These are phyloP conservation scores for Biston betularia DNA, from an alignment of 2,888 invertebrate genomes.

Conservation along the genomic window DNA sequence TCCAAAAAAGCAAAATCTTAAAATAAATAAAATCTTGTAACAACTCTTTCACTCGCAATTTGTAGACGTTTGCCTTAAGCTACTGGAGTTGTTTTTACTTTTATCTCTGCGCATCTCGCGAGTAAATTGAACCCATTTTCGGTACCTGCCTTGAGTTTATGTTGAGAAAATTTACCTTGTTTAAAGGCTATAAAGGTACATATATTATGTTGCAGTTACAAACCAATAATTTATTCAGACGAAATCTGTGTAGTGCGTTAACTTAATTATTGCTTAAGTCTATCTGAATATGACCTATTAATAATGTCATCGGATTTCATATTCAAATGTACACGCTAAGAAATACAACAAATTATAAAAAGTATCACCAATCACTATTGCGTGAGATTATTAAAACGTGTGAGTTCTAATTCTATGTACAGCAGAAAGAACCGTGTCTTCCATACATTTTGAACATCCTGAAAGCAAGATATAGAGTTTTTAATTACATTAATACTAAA, in stretches of 20 bases:
- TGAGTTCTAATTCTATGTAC: too few species aligned
- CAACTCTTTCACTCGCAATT: conserved; percentile 28
- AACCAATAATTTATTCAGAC: not conserved
- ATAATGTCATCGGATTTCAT: too few species aligned
- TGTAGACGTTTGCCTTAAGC: conserved; percentile 32
- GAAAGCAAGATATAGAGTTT: not conserved
- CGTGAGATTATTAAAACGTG: too few species aligned
- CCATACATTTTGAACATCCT: not conserved
- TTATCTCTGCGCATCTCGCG: conserved; percentile 27
- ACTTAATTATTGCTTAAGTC: not conserved
- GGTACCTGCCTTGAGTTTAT: conserved; percentile 21
- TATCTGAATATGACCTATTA: too few species aligned
- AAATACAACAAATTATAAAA: too few species aligned
- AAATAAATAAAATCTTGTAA: conserved; percentile 15
- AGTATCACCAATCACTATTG: too few species aligned
- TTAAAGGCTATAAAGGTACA: conserved; percentile 4
- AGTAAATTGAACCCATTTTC: conserved; percentile 35
- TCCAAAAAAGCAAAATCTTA: conserved; percentile 6
- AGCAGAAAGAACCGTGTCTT: too few species aligned
- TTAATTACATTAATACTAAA: not conserved
- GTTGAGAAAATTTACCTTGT: conserved; percentile 30
- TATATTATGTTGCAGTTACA: conserved; percentile 5
- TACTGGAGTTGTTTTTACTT: conserved; percentile 37
- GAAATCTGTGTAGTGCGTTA: too few species aligned
- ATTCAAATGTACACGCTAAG: too few species aligned